Evolutionary conservation across 2,113 vertebrate species (phyloP).

Genomic region (Arvicanthis niloticus): DNA sequence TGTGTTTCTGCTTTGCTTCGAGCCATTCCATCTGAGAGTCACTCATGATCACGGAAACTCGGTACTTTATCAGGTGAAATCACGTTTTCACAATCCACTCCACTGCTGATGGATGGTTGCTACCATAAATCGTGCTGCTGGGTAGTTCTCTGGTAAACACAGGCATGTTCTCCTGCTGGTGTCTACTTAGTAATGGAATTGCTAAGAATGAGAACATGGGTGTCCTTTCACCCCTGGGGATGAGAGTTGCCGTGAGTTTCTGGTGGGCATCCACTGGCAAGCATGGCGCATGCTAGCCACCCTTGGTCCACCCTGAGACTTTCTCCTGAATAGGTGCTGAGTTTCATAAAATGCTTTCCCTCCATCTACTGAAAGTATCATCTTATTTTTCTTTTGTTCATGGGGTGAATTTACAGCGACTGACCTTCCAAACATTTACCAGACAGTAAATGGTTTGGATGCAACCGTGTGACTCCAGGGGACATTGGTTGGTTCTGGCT

Average conservation of each 20-base stretch:
- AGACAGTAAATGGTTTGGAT: no score
- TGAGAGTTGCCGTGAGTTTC: background rate
- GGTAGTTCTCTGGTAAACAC: background rate
- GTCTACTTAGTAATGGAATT: background rate
- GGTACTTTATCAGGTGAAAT: background rate
- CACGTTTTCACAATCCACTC: background rate
- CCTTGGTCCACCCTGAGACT: background rate
- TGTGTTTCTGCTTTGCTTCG: background rate
- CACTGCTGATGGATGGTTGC: background rate
- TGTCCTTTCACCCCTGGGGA: background rate
- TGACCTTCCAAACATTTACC: background rate
- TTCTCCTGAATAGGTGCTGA: background rate
- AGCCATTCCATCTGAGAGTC: no score
- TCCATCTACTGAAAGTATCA: background rate
- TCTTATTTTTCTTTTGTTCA: background rate
- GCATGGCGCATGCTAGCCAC: background rate
- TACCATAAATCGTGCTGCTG: fast-evolving
- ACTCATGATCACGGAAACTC: no score
- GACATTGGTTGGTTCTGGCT: no score
- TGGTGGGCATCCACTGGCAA: background rate
- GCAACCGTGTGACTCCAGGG: no score
- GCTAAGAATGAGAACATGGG: background rate
- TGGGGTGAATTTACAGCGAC: background rate
- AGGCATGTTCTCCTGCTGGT: background rate
- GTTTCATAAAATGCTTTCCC: background rate